A percentile compares a stretch with the other conserved stretches of the same genome.
Conservation (phyloP, 2,797 vertebrate species). For the Babyrousa celebensis region DNA sequence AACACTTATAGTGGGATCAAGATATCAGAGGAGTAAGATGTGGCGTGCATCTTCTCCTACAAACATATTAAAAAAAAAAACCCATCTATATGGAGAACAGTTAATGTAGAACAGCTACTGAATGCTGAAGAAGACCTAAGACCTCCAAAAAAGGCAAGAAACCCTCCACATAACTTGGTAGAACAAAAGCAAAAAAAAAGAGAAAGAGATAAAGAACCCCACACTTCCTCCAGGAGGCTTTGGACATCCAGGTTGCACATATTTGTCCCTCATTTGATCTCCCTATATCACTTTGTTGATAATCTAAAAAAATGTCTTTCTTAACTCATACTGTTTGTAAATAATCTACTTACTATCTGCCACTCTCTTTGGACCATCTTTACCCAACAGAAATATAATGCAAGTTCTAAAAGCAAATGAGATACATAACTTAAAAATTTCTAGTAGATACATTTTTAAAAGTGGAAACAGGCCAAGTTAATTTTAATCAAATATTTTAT, state of each 20-base stretch:
- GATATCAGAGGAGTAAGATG: too few relatives aligned
- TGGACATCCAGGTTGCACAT: not conserved
- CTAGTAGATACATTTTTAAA: not conserved
- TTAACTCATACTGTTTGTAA: not conserved
- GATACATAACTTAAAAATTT: not conserved
- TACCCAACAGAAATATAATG: not conserved
- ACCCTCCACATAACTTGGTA: too few relatives aligned
- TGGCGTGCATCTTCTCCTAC: too few relatives aligned
- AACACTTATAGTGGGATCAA: too few relatives aligned
- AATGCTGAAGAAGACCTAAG: too few relatives aligned
- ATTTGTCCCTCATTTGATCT: not conserved
- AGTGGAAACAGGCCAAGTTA: not conserved
- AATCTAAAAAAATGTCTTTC: not conserved
- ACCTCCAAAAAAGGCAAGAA: too few relatives aligned
- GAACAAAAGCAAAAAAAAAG: too few relatives aligned
- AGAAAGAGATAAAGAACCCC: too few relatives aligned
- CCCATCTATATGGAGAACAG: too few relatives aligned
- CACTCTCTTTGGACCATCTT: not conserved
- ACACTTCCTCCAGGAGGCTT: not conserved
- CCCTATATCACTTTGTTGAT: not conserved
- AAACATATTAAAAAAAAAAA: too few relatives aligned
- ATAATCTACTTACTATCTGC: not conserved
- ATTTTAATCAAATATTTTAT: slow-evolving; percentile 33
- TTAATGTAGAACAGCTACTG: too few relatives aligned
- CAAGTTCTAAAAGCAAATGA: not conserved